A percentile compares a stretch with the other conserved stretches of the same genome.
Conservation (phyloP, 2,888 invertebrate genomes). For the Tethea ocularis region DNA sequence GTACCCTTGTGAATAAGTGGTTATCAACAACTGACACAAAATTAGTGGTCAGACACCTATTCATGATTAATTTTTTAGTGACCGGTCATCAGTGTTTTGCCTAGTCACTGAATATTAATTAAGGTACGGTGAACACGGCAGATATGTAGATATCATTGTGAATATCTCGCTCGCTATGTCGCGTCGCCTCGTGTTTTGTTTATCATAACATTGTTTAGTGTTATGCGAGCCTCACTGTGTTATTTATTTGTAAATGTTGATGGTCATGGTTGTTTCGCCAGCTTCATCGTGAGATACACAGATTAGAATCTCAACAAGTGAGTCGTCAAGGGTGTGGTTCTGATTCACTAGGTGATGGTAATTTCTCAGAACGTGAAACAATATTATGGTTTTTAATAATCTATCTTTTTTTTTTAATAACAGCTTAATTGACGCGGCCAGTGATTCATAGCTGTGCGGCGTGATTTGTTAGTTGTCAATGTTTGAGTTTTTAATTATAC, state of each 20-base stretch:
- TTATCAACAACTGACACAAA: constrained; percentile 53
- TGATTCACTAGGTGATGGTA: constrained; percentile 64
- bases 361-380: constrained; percentile 63
- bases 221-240: constrained; percentile 54
- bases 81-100: constrained; percentile 50
- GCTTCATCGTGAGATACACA: constrained; percentile 65
- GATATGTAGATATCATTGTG: constrained; percentile 38
- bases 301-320: constrained; percentile 68
- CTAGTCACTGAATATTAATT: constrained; percentile 79
- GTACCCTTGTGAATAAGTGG: constrained; percentile 18
- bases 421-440: constrained; percentile 70
- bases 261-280: constrained; percentile 67
- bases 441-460: constrained; percentile 67
- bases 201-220: constrained; percentile 67
- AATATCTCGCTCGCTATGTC: constrained; percentile 35
- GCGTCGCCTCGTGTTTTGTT: constrained; percentile 59
- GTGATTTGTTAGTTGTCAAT: constrained; percentile 78
- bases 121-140: constrained; percentile 52
- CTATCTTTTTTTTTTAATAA: constrained; percentile 60
- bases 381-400: constrained; percentile 66
- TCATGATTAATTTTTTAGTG: constrained; percentile 27
- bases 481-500: constrained; percentile 81
- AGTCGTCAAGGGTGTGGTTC: constrained; percentile 69
- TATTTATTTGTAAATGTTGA: constrained; percentile 60
- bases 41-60: constrained; percentile 56